Evolutionary conservation across 2,113 vertebrate species (phyloP), one percentile per base, ranked within the genome.

Genomic region (Phrynocephalus versicolor): DNA sequence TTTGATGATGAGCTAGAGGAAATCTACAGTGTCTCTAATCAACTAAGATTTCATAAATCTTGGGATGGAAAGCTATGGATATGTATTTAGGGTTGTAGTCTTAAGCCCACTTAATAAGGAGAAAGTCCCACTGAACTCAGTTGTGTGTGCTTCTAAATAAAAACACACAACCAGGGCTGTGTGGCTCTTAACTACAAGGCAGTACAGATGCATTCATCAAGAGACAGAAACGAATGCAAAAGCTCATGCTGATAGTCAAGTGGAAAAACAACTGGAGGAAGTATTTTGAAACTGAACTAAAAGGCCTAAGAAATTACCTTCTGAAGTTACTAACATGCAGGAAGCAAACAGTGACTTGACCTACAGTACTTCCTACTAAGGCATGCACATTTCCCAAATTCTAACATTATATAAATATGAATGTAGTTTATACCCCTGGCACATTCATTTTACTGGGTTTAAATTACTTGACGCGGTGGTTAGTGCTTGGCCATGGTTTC

Each of bases 401-500:
- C 30, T 33, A 5, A 64, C 62, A 79, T 27, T 77, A 13, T 76
- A 0, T 82, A 57, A 57, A 85, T 79, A 7, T 67, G 62, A 67
- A 88, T 87, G 87, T 77, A 72, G 21, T 89, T 64, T n/a, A 88
- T 85, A 77, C 45, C 25, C 65, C 79, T 78, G 83, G 81, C 85
- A 67, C 3, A 1, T 41, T 27, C 15, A 0, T 27, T 88, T 86
- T 88, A 91, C 70, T 75, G 82, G 69, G 8, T 41, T 76, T 51
- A 89, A 90, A 87, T n/a, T 0, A 83, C 74, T 88, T 45, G 33
- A 79, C 67, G 81, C 60, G 85, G 57, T 70, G 58, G 87, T 89
- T 45, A 51, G 87, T 33, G 77, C 84, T 89, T 89, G 75, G 88
- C 88, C 82, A 78, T 0, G 60, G 72, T 94, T 91, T 88, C 90